These are phyloP conservation scores for Cheilosia variabilis DNA, from an alignment of 2,888 invertebrate genomes.

Conservation along the genomic window DNA sequence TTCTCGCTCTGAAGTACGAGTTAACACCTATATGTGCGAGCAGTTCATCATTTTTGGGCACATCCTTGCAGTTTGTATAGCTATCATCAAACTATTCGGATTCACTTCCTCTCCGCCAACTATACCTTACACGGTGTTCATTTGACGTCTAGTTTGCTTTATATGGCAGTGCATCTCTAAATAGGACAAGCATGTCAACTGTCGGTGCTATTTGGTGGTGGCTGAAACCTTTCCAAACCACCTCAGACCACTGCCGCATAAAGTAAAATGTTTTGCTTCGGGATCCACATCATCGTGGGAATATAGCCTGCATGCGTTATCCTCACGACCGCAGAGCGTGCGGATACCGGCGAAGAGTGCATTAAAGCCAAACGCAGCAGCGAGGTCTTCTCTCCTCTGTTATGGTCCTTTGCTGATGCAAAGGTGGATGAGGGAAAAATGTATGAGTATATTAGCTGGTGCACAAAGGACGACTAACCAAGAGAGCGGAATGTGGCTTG, in stretches of 20 bases:
- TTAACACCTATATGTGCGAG: not conserved
- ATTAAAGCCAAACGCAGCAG: slow-evolving; percentile 27
- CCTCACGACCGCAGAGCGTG: slow-evolving; percentile 35
- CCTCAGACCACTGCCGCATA: not conserved
- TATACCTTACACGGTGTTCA: not conserved
- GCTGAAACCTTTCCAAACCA: not conserved
- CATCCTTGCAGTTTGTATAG: slow-evolving; percentile 31
- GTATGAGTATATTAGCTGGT: slow-evolving; percentile 62
- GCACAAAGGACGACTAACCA: slow-evolving; percentile 47
- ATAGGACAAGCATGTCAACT: slow-evolving; percentile 37
- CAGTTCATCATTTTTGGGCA: slow-evolving; percentile 42
- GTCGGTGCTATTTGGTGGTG: not conserved
- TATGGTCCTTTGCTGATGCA: slow-evolving; percentile 14
- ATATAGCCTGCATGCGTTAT: slow-evolving; percentile 32
- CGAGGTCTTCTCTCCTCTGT: not conserved
- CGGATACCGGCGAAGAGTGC: slow-evolving; percentile 30
- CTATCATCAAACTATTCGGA: not conserved
- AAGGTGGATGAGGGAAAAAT: slow-evolving; percentile 55
- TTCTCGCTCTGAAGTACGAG: slow-evolving; percentile 20
- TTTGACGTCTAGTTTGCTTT: not conserved
- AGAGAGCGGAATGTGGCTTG: slow-evolving; percentile 23
- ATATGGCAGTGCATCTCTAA: not conserved
- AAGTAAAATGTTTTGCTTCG: slow-evolving; percentile 30
- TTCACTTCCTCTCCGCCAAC: not conserved
- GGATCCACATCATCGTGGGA: slow-evolving; percentile 15